These are phyloP conservation scores for Arvicanthis niloticus DNA, from an alignment of 2,113 vertebrate genomes.

Conservation along the genomic window DNA sequence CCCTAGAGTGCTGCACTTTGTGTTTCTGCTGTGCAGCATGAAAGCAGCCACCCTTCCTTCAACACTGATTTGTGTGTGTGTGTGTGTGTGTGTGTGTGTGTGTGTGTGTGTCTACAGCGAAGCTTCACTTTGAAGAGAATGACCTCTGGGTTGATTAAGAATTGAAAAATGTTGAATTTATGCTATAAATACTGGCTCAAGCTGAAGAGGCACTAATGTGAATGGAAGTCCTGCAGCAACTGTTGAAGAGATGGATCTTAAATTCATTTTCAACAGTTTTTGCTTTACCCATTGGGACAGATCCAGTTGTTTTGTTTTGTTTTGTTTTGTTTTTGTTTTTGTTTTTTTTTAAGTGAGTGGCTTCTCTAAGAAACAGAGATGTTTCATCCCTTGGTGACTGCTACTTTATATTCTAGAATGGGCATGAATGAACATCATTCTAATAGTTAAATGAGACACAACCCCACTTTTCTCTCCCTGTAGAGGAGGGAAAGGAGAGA, in stretches of 20 bases:
- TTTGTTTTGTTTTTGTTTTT: neutral
- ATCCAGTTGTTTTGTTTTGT: neutral
- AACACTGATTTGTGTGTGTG: neutral
- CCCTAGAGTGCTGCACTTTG: conserved; percentile 38
- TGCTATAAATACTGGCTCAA: conserved; percentile 70
- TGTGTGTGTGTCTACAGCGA: conserved; percentile 20
- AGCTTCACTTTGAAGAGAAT: conserved; percentile 70
- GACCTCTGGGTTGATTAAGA: conserved; percentile 62
- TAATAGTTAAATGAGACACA: conserved; percentile 44
- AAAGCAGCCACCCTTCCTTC: conserved; percentile 55
- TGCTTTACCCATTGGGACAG: conserved; percentile 52
- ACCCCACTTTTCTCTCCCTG: neutral
- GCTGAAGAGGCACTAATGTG: conserved; percentile 64
- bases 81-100: too few relatives aligned
- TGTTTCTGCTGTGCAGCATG: conserved; percentile 30
- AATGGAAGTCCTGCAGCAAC: conserved; percentile 70
- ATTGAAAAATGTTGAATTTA: conserved; percentile 76
- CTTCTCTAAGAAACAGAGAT: conserved; percentile 54
- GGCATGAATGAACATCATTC: conserved; percentile 24
- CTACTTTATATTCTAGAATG: conserved; percentile 55
- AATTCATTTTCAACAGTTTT: conserved; percentile 73
- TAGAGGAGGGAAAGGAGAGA: neutral
- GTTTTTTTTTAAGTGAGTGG: neutral
- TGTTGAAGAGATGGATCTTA: conserved; percentile 64
- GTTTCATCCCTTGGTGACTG: neutral